Percentiles rank a stretch among this genome's conserved stretches.
phyloP scores from a whole-genome alignment of 2,888 invertebrate genomes.

The Macaria notata region DNA sequence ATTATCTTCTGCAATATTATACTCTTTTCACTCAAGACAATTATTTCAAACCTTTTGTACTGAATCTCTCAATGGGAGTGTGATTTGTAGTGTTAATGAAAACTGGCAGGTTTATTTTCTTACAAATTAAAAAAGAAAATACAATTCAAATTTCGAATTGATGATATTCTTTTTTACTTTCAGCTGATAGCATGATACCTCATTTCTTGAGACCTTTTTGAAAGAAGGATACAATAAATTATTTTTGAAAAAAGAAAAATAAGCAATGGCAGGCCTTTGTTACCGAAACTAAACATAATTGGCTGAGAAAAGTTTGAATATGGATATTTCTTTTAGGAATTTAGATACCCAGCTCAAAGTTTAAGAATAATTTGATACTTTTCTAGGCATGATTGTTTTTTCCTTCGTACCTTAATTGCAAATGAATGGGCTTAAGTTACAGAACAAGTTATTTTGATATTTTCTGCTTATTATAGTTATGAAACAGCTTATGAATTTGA shows the following conservation, averaged over 20 bases:
- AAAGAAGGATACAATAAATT: slow-evolving; percentile 1
- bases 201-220: slow-evolving; percentile 13
- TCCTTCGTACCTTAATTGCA: no score
- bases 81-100: slow-evolving; percentile 27
- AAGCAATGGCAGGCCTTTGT: slow-evolving; percentile 13
- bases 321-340: not conserved
- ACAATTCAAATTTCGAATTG: slow-evolving; percentile 20
- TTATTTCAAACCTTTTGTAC: slow-evolving; percentile 22
- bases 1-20: no score
- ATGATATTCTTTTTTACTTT: slow-evolving; percentile 22
- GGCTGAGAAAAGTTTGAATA: slow-evolving; percentile 8
- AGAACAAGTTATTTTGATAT: no score
- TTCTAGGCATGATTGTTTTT: no score
- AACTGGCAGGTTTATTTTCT: slow-evolving; percentile 26
- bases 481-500: no score
- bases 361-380: no score
- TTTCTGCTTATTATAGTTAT: no score
- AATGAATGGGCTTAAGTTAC: no score
- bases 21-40: slow-evolving; percentile 8
- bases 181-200: slow-evolving; percentile 12
- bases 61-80: slow-evolving; percentile 23
- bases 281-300: slow-evolving; percentile 5
- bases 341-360: no score
- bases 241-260: not conserved
- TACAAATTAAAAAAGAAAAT: slow-evolving; percentile 7